Evolutionary conservation across 1,140 invertebrate species (phyloP), one percentile per base, ranked within the genome.

Genomic region (Gonioctena quinquepunctata): DNA sequence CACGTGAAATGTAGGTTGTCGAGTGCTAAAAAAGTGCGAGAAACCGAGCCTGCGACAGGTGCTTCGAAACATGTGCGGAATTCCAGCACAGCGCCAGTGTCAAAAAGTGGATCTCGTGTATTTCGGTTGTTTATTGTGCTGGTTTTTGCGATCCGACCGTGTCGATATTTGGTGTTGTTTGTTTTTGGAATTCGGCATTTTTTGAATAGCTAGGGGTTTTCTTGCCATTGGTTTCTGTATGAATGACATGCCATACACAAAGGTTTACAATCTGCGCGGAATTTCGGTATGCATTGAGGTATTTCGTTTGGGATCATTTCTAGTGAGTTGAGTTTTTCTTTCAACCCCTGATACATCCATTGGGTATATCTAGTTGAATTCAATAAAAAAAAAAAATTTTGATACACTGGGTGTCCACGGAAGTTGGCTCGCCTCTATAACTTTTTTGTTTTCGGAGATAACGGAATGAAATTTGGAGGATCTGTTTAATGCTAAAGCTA

Each of bases 51-150:
- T 49, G 27, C 61, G 70, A 71, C 70, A 71, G 70, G 70, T 71
- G 70, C 65, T 67, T 67, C 62, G 56, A 57, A 71, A 11, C 33
- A 54, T 61, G 68, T 66, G 69, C 57, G 63, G 69, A 71, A 71
- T 71, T 28, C 13, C 16, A 42, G 11, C 22, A 22, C 16, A 56
- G 26, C 56, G 25, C 22, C 22, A 49, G 23, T 67, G 48, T 33
- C 48, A 69, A 56, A 54, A 50, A 52, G 56, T 59, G 21, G 56
- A 59, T 59, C 56, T n/a, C 8, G 21, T 22, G 21, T 13, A 22
- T 22, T 16, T 59, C 16, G 26, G 21, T 25, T 59, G 56, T 59
- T 59, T 25, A 59, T 26, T 25, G 56, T 26, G 56, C 33, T 13
- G 33, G 33, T 42, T 42, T 42, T 42, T 42, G 33, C 33, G 33